Evolutionary conservation across 2,888 invertebrate species (phyloP), one percentile per base, ranked within the genome.

Genomic region (Aporophyla lueneburgensis): DNA sequence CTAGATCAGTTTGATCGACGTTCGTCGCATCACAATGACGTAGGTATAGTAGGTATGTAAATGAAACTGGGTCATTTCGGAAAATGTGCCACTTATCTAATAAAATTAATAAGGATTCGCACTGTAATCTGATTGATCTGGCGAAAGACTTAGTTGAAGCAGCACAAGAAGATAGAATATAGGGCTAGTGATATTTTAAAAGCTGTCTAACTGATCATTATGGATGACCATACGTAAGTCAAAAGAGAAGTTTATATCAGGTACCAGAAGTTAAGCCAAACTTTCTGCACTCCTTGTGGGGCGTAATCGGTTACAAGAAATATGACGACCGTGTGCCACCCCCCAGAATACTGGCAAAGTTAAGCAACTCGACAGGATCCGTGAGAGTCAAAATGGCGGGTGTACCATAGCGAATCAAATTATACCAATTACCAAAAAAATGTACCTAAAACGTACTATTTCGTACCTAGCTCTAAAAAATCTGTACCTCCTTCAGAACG

Each of bases 261-360:
- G 40, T 51, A 14, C 12, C 51, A 51, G 21, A 83, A 84, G 66
- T 74, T 74, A 46, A 14, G 10, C 14, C 33, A 76, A 61, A 72
- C 16, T 77, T 70, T 70, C 51, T 62, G 58, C 67, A 70, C 51
- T 78, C n/a, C 53, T 78, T 62, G 53, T 54, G 59, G 54, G 53
- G 53, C 54, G 27, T 74, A 62, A 72, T 78, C 65, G 46, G 19
- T 33, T 53, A 40, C 24, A 71, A 74, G 63, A 76, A 72, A 73
- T 66, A 78, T 82, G 74, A 67, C 16, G 74, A 71, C 16, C 14
- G 33, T 53, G 59, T 53, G 59, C 67, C 53, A 33, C 24, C 33
- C 19, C 59, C 58, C 51, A 62, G 49, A 65, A 40, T 27, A 66
- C 10, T 21, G 33, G 10, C 19, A 10, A 76, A 76, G 51, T 73